These are phyloP conservation scores for Heptranchias perlo DNA, from an alignment of 2,113 vertebrate species.

Conservation along the genomic window DNA sequence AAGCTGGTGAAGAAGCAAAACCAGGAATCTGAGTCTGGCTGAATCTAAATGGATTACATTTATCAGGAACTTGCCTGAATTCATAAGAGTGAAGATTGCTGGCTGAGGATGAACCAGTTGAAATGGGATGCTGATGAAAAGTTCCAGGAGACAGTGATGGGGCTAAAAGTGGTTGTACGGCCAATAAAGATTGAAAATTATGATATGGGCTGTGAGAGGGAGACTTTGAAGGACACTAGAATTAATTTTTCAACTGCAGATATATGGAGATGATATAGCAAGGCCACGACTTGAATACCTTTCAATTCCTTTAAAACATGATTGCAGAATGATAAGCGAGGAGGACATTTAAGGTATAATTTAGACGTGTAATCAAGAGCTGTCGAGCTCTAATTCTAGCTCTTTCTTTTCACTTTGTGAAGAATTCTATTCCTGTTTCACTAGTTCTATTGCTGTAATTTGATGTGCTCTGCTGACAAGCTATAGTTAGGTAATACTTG, in stretches of 20 bases:
- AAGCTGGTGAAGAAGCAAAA: no score
- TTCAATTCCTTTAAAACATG: neutral
- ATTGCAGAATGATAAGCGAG: neutral
- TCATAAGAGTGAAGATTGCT: neutral
- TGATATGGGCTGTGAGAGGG: neutral
- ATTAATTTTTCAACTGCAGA: neutral
- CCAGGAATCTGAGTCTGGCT: no score
- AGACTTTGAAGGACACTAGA: neutral
- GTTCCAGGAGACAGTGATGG: neutral
- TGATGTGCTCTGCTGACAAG: neutral
- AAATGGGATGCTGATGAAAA: neutral
- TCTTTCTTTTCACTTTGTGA: neutral
- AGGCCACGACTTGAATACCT: neutral
- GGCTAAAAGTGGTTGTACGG: neutral
- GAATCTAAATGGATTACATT: neutral
- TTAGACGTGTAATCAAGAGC: neutral
- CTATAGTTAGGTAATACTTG: neutral
- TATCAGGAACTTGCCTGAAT: neutral
- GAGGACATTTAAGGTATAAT: neutral
- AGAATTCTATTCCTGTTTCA: neutral
- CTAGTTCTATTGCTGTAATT: neutral
- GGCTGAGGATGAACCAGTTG: neutral
- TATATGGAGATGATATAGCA: neutral
- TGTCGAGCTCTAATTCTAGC: neutral
- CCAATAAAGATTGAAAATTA: neutral